Evolutionary conservation across 1,140 invertebrate genomes (phyloP).

Genomic region (Hyles euphorbiae): DNA sequence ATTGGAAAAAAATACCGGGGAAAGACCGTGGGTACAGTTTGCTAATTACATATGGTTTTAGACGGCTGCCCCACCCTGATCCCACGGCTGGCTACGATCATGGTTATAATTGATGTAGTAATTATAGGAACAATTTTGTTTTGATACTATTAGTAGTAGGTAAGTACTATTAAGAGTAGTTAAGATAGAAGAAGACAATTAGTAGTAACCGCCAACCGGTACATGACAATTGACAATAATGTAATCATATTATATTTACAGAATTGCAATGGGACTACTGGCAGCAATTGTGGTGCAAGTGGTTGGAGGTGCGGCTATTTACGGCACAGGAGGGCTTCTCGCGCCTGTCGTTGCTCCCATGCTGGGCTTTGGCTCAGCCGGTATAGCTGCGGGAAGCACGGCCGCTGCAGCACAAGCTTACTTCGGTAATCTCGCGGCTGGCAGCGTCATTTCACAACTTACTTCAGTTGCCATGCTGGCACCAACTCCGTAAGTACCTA

Average conservation of each 20-base stretch:
- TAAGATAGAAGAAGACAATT: too few relatives aligned
- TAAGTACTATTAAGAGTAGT: too few relatives aligned
- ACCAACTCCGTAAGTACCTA: constrained; percentile 44
- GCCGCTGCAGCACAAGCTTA: constrained; percentile 55
- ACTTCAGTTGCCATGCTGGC: constrained; percentile 50
- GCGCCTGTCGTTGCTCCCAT: constrained; percentile 35
- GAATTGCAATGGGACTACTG: constrained; percentile 40
- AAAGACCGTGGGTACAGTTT: too few relatives aligned
- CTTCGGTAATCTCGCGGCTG: constrained; percentile 51
- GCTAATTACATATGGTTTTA: too few relatives aligned
- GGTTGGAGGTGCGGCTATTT: constrained; percentile 43
- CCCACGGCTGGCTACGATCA: too few relatives aligned
- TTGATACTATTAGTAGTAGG: too few relatives aligned
- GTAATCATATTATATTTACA: background rate
- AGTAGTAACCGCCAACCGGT: too few relatives aligned
- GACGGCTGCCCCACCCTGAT: too few relatives aligned
- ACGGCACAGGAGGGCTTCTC: constrained; percentile 43
- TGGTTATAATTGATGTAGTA: too few relatives aligned
- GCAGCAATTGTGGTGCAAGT: constrained; percentile 38
- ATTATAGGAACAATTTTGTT: too few relatives aligned
- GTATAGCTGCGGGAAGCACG: constrained; percentile 42
- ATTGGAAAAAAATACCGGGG: too few relatives aligned
- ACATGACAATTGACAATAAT: too few relatives aligned
- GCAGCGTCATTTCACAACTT: constrained; percentile 49
- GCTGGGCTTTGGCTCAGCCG: constrained; percentile 45